Evolutionary conservation across 2,797 vertebrate species (phyloP).

Genomic region (Peromyscus eremicus): DNA sequence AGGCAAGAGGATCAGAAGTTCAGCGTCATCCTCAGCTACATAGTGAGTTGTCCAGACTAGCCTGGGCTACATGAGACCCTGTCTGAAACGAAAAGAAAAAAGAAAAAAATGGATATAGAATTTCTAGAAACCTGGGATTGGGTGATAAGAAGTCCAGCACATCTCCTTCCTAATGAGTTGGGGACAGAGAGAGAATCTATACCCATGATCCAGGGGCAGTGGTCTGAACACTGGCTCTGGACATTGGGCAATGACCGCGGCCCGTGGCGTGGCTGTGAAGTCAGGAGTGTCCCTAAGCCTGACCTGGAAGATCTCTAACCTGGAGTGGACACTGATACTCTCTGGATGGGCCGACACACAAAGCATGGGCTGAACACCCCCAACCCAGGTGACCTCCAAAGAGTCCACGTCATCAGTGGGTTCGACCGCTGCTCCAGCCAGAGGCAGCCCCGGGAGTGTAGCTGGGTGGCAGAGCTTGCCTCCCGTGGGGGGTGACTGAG

Average conservation of each 20-base stretch:
- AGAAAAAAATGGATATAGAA: not conserved
- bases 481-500: rapidly evolving
- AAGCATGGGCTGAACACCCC: not conserved
- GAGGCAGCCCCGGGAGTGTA: not conserved
- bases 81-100: not conserved
- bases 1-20: not conserved
- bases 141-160: not conserved
- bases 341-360: not conserved
- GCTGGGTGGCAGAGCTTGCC: not conserved
- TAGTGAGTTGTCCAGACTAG: too few species aligned
- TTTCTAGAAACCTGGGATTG: not conserved
- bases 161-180: not conserved
- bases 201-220: not conserved
- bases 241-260: not conserved
- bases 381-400: not conserved
- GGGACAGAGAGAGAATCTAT: not conserved
- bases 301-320: not conserved
- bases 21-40: not conserved
- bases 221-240: not conserved
- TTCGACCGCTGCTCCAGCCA: not conserved
- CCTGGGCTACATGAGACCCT: not conserved
- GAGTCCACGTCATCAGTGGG: too few species aligned
- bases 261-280: not conserved
- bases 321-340: not conserved
- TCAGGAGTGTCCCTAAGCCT: not conserved